Base-by-base conservation (phyloP, 2,797 vertebrate species). In the Oreochromis grahami region DNA sequence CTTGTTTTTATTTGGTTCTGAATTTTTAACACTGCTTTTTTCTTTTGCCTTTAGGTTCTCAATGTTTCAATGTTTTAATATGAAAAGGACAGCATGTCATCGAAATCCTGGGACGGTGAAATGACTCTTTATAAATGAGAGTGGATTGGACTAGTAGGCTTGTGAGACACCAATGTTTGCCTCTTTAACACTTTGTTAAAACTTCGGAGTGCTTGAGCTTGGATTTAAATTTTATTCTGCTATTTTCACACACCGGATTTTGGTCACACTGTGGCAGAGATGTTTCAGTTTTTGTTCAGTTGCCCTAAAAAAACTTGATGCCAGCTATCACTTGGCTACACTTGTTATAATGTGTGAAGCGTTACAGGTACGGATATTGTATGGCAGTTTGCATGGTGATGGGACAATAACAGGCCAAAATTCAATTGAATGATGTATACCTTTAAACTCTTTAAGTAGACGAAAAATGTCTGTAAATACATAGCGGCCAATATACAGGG, bases 61-160 rank as follows among this genome's bases (percentile, higher is more conserved):
- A 98, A 98, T 92, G 98, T 99, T 94, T 97, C 98, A 89, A 99
- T 99, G 98, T 99, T 99, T 97, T 99, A 97, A 98, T 85, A 76
- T 53, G 77, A 89, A 94, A 94, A 93, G 94, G 70, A 88, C 55
- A 86, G 95, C 96, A 93, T 94, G 94, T 72, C 65, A 38, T 88
- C 36, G 48, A 78, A 86, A 80, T 72, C 87, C 50, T 43, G 29
- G 48, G 80, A 83, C 13, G 55, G 83, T 81, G 10, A 68, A 48
- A 81, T 36, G 91, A 76, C 83, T 89, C 41, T 90, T 76, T 86
- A 53, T 80, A 92, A 81, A 80, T 86, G 79, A 70, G 41, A 82
- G 84, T 48, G 82, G 86, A 87, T 86, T 58, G 82, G 83, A 93
- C 89, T 91, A 76, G 60, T 82, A 81, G 79, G 70, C 87, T 90